phyloP scores from a whole-genome alignment of 1,140 invertebrate genomes.

The Megathymus violae region DNA sequence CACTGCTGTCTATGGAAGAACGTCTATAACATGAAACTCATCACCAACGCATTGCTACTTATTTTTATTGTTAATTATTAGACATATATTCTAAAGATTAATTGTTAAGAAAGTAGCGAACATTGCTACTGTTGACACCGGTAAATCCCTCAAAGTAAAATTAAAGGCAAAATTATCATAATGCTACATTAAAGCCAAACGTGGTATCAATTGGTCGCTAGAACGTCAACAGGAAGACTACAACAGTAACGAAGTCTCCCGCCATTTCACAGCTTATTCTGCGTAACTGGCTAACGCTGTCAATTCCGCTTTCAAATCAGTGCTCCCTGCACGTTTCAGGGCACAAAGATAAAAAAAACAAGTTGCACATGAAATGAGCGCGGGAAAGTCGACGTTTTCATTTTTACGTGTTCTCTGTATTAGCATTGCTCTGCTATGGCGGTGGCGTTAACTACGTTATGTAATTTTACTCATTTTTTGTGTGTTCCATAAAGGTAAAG shows the following conservation, averaged over 20 bases:
- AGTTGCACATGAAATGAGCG: slow-evolving; percentile 32
- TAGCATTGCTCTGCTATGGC: slow-evolving; percentile 22
- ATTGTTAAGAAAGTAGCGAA: too few relatives aligned
- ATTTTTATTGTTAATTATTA: too few relatives aligned
- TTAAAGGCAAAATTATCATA: neutral
- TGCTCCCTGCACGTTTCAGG: slow-evolving; percentile 28
- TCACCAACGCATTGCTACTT: too few relatives aligned
- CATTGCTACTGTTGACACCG: too few relatives aligned
- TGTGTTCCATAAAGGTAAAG: slow-evolving; percentile 4
- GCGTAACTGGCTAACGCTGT: slow-evolving; percentile 34
- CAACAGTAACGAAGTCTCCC: slow-evolving; percentile 30
- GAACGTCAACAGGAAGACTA: slow-evolving; percentile 23
- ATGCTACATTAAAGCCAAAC: neutral
- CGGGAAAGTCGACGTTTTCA: slow-evolving; percentile 32
- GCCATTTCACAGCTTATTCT: slow-evolving; percentile 34
- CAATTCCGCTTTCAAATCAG: slow-evolving; percentile 35
- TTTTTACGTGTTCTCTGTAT: slow-evolving; percentile 32
- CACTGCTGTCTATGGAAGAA: too few relatives aligned
- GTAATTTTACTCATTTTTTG: slow-evolving; percentile 22
- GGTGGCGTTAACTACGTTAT: slow-evolving; percentile 29
- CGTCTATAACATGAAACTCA: too few relatives aligned
- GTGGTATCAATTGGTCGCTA: neutral
- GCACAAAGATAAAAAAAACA: slow-evolving; percentile 30
- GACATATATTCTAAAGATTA: too few relatives aligned
- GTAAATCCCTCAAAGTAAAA: too few relatives aligned